Conservation (phyloP, 1,140 invertebrate species). For the Chironomus tepperi region DNA sequence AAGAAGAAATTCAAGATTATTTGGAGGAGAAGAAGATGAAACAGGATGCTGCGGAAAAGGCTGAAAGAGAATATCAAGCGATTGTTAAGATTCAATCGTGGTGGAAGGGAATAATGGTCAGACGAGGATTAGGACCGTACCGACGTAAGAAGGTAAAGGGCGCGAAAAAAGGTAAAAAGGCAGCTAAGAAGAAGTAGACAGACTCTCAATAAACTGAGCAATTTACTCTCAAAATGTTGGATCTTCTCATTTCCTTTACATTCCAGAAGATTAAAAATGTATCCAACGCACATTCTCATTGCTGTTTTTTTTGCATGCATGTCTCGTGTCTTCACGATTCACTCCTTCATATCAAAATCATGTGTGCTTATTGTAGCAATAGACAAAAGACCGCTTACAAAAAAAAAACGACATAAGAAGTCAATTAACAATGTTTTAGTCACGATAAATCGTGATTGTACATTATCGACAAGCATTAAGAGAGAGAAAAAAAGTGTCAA, state of each 20-base stretch:
- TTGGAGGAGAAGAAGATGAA: conserved; percentile 4
- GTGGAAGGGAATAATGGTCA: conserved; percentile 59
- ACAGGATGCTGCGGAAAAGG: neutral
- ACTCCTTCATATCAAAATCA: neutral
- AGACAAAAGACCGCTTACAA: no score
- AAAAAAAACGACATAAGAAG: conserved; percentile 1
- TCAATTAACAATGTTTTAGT: conserved; percentile 14
- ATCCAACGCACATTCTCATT: neutral
- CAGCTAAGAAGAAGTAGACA: conserved; percentile 31
- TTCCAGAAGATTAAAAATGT: neutral
- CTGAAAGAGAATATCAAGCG: conserved; percentile 12
- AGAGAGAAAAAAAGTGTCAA: neutral
- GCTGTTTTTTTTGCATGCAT: neutral
- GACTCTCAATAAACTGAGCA: neutral
- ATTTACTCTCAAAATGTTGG: no score
- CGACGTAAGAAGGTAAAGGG: conserved; percentile 44
- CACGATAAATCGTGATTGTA: conserved; percentile 12
- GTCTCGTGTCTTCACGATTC: neutral
- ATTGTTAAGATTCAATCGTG: conserved; percentile 47
- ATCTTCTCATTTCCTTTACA: no score
- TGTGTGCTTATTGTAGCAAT: no score
- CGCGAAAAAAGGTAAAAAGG: conserved; percentile 42
- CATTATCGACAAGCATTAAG: neutral
- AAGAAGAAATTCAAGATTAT: conserved; percentile 22
- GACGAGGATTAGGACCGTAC: conserved; percentile 52